Base-by-base conservation (phyloP, 2,797 vertebrate genomes). In the Helicolenus hilgendorfi region DNA sequence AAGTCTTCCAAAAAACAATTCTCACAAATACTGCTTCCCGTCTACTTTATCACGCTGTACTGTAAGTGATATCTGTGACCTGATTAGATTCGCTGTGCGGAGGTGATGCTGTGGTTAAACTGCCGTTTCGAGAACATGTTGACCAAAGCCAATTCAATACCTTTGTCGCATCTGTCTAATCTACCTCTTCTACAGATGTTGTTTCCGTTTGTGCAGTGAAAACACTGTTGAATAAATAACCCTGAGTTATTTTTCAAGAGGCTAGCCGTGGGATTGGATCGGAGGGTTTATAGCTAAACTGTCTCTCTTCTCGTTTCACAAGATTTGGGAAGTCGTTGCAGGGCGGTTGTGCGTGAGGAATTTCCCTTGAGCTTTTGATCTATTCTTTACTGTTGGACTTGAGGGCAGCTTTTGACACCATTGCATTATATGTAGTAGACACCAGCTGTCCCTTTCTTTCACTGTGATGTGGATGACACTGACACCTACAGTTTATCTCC, bases 91-190 rank as follows among this genome's bases (percentile, higher is more conserved):
- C 0, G 0, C 3, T 78, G 14, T 72, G 22, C 10, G 70, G 14
- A 60, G 8, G 15, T 27, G 13, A 41, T 7, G 2, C 9, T 83
- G 56, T 64, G 79, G 79, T 82, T 73, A 63, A 78, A 83, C 62
- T 35, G 38, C 18, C 9, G 0, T 76, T 68, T 27, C 38, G 35
- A 60, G 18, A 58, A 63, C 29, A 64, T 24, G 63, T 31, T 73
- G 33, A 72, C 22, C 35, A 41, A 67, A 56, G 36, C 10, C 38
- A 24, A 6, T 18, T 70, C 41, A 14, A 8, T 55, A 64, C 78
- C 49, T 83, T 5, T 71, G 11, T 35, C 3, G 38, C 29, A 71
- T 81, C 53, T 76, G 33, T 76, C 49, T 86, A 36, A 78, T 83
- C 49, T 64, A 4, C 49, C 36, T 64, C 15, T 8, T 69, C 36